These are phyloP conservation scores for Ochotona curzoniae DNA, from an alignment of 2,113 vertebrate species.

Conservation along the genomic window DNA sequence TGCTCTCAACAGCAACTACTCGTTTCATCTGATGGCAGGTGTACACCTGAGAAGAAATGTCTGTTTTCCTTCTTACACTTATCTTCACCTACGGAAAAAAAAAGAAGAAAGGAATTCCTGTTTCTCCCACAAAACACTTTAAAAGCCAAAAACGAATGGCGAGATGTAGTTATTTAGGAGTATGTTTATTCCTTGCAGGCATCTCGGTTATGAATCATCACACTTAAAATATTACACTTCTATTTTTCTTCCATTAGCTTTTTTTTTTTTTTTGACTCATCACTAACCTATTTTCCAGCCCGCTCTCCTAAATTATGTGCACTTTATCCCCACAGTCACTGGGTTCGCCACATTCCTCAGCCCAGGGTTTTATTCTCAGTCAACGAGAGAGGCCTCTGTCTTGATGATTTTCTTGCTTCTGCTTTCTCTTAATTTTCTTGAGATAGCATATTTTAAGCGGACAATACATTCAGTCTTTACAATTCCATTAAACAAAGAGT, in stretches of 20 bases:
- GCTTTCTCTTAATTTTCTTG: too few species aligned
- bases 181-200: slow-evolving; percentile 12
- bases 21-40: slow-evolving; percentile 58
- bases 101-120: slow-evolving; percentile 29
- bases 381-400: background rate
- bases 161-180: slow-evolving; percentile 21
- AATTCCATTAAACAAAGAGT: too few species aligned
- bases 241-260: slow-evolving; percentile 13
- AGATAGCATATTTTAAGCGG: too few species aligned
- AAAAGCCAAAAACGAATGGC: background rate
- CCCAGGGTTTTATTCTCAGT: background rate
- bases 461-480: too few species aligned
- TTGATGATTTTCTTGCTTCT: background rate
- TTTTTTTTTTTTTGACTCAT: slow-evolving; percentile 1
- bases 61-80: slow-evolving; percentile 56
- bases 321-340: background rate
- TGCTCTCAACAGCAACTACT: slow-evolving; percentile 36
- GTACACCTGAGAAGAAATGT: slow-evolving; percentile 67
- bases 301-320: slow-evolving; percentile 23
- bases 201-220: slow-evolving; percentile 44
- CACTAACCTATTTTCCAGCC: slow-evolving; percentile 35
- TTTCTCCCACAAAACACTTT: slow-evolving; percentile 45
- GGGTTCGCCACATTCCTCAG: background rate
- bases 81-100: slow-evolving; percentile 35
- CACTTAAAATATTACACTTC: slow-evolving; percentile 42